Evolutionary conservation across 2,113 vertebrate species (phyloP).

Genomic region (Tragelaphus strepsiceros): DNA sequence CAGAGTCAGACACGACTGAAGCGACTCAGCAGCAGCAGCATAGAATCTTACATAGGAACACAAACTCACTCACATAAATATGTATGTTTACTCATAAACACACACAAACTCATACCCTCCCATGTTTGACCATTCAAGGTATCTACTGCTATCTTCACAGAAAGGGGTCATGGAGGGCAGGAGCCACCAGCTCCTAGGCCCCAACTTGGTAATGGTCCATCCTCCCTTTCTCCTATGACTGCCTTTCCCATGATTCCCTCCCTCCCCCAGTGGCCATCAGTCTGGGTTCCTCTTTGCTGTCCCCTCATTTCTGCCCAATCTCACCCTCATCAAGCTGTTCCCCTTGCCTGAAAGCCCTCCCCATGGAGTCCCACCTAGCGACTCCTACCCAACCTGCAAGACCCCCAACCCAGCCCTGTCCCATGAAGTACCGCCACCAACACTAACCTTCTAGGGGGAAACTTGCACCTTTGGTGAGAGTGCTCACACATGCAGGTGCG

Average conservation of each 20-base stretch:
- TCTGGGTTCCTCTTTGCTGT: neutral
- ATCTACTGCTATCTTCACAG: neutral
- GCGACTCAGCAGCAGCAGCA: neutral
- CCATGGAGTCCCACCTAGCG: neutral
- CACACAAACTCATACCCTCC: neutral
- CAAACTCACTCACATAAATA: neutral
- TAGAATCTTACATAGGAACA: neutral
- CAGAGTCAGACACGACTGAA: fast-evolving
- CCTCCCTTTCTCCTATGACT: neutral
- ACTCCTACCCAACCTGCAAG: neutral
- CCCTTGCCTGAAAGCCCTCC: neutral
- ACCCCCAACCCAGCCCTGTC: neutral
- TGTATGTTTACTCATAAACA: neutral
- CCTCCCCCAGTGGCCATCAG: no score
- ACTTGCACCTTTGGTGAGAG: neutral
- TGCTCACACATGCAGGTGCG: neutral
- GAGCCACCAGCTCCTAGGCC: neutral
- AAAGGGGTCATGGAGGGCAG: neutral
- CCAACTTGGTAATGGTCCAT: neutral
- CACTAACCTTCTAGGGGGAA: neutral
- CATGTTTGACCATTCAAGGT: neutral
- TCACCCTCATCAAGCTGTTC: neutral
- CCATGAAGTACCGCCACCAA: neutral
- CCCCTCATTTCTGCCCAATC: neutral
- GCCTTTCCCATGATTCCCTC: neutral